phyloP scores from a whole-genome alignment of 2,888 invertebrate species.

The Dioctria rufipes region DNA sequence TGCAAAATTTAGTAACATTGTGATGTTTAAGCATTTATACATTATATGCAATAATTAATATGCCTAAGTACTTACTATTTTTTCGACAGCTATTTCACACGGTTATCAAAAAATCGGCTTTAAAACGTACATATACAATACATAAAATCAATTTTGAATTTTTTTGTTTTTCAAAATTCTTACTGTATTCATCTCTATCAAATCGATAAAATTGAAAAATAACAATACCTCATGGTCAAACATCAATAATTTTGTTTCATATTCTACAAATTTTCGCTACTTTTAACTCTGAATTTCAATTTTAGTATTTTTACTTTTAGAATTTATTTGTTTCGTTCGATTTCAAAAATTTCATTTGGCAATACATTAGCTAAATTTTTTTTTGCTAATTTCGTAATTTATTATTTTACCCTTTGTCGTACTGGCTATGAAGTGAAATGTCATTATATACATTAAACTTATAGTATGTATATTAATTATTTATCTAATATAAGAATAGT shows the following conservation, averaged over 20 bases:
- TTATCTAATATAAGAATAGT: neutral
- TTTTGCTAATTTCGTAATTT: conserved; percentile 24
- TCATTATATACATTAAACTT: no score
- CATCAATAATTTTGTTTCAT: neutral
- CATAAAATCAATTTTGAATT: no score
- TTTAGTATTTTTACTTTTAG: conserved; percentile 1
- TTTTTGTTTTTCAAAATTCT: no score
- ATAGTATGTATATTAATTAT: no score
- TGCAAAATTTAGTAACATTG: no score
- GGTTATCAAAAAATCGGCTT: neutral
- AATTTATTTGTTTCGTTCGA: conserved; percentile 34
- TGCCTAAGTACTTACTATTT: neutral
- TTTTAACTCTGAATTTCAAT: neutral
- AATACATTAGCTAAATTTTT: conserved; percentile 17
- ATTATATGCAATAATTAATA: no score
- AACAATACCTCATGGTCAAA: neutral
- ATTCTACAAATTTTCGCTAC: neutral
- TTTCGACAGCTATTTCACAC: neutral
- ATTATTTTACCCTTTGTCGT: neutral
- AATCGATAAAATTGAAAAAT: neutral
- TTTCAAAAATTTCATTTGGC: conserved; percentile 38
- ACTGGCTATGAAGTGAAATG: no score
- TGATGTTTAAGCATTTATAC: no score
- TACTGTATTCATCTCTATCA: no score
- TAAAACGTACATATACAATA: neutral